phyloP scores from a whole-genome alignment of 2,888 invertebrate genomes.

The Sesia bembeciformis region DNA sequence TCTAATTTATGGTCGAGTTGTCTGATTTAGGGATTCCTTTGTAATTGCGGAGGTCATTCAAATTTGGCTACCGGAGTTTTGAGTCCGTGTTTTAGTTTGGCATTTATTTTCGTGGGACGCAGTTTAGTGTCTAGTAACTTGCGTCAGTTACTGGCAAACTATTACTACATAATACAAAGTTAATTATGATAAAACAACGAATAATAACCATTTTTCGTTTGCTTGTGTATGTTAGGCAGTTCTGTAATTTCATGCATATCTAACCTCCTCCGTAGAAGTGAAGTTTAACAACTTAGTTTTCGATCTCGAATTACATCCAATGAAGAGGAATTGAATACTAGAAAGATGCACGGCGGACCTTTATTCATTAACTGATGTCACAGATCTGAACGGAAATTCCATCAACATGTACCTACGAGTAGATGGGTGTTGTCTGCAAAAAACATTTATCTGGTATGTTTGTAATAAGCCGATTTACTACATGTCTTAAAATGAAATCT shows the following conservation, averaged over 20 bases:
- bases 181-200: too few species aligned
- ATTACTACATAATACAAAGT: too few species aligned
- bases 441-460: not conserved
- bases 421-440: conserved; percentile 11
- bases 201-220: too few species aligned
- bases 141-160: too few species aligned
- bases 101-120: conserved; percentile 28
- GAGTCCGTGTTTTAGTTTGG: conserved; percentile 43
- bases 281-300: too few species aligned
- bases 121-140: conserved; percentile 14
- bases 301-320: conserved; percentile 1
- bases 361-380: conserved; percentile 36
- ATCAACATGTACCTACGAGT: conserved; percentile 25
- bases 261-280: too few species aligned
- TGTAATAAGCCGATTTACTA: too few species aligned
- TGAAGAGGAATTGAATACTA: conserved; percentile 17
- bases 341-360: conserved; percentile 15
- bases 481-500: too few species aligned
- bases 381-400: conserved; percentile 30
- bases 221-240: too few species aligned
- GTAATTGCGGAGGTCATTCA: conserved; percentile 58
- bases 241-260: too few species aligned
- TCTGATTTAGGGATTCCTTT: conserved; percentile 64
- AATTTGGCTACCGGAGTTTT: conserved; percentile 33
- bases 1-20: conserved; percentile 58